Percentiles rank a stretch among this genome's conserved stretches.
Conservation (phyloP, 1,140 invertebrate genomes). For the Tetramorium alpestre region DNA sequence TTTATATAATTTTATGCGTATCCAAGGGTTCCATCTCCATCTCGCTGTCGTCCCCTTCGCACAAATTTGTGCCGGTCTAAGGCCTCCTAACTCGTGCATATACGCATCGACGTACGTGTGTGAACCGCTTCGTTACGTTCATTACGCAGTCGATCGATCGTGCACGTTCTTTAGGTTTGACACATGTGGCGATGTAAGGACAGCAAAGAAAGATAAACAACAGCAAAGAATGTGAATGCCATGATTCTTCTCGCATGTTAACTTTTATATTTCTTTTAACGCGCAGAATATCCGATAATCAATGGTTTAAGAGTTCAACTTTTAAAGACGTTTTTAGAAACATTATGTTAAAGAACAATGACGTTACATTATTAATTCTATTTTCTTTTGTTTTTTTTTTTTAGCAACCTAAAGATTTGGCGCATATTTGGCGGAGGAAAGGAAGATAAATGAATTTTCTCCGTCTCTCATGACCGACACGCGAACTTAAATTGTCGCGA, state of each 20-base stretch:
- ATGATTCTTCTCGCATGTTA: background rate
- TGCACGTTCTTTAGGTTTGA: constrained; percentile 35
- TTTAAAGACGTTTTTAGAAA: background rate
- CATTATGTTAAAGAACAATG: background rate
- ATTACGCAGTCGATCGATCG: constrained; percentile 49
- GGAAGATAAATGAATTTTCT: constrained; percentile 1
- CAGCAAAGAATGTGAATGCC: constrained; percentile 22
- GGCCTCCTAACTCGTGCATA: background rate
- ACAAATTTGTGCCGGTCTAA: constrained; percentile 8
- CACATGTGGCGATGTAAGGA: constrained; percentile 26
- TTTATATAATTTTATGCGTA: background rate
- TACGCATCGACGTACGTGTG: constrained; percentile 25
- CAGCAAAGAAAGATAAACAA: constrained; percentile 37
- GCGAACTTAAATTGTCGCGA: constrained; percentile 19
- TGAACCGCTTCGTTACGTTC: constrained; percentile 29
- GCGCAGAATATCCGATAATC: background rate
- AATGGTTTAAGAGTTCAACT: background rate
- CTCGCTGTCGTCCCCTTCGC: background rate
- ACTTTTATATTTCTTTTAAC: background rate
- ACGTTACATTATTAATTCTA: background rate
- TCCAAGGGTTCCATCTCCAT: background rate
- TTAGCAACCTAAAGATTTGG: background rate
- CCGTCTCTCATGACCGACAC: background rate
- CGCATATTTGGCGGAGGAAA: background rate
- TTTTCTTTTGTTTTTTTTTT: background rate